These are phyloP conservation scores for Syngnathus scovelli DNA, from an alignment of 2,113 vertebrate genomes.

Conservation along the genomic window DNA sequence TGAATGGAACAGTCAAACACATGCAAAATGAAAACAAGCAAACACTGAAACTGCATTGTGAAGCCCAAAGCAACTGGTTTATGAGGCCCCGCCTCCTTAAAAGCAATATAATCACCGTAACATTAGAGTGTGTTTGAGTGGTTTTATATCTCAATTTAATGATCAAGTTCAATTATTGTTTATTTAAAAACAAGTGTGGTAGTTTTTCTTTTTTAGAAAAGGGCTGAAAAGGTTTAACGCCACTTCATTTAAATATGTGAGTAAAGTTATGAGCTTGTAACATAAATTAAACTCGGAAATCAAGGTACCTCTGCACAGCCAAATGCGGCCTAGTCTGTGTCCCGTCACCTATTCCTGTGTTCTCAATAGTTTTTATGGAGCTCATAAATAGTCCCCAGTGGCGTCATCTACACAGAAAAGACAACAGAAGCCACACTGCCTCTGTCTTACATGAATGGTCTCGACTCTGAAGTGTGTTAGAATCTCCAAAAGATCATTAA, in stretches of 20 bases:
- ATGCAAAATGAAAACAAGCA: too few relatives aligned
- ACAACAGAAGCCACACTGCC: conserved; percentile 36
- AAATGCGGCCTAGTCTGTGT: conserved; percentile 21
- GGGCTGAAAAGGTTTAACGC: too few relatives aligned
- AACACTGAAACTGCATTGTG: too few relatives aligned
- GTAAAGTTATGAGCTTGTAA: neutral
- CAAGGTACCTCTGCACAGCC: neutral
- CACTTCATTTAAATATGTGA: too few relatives aligned
- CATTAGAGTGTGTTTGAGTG: too few relatives aligned
- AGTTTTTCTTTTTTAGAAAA: too few relatives aligned
- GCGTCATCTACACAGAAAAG: conserved; percentile 39
- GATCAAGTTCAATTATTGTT: too few relatives aligned
- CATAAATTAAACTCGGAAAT: neutral
- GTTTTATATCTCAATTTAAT: too few relatives aligned
- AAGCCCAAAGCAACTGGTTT: too few relatives aligned
- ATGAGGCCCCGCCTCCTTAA: too few relatives aligned
- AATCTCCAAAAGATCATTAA: conserved; percentile 57
- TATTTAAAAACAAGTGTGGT: too few relatives aligned
- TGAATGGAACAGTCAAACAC: neutral
- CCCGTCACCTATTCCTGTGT: conserved; percentile 33
- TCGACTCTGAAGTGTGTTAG: conserved; percentile 16
- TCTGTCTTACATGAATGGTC: conserved; percentile 29
- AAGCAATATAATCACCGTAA: too few relatives aligned
- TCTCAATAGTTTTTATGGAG: conserved; percentile 33
- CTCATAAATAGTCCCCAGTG: conserved; percentile 51